Base-by-base conservation (phyloP, 1,140 invertebrate genomes). In the Phymorhynchus buccinoides region DNA sequence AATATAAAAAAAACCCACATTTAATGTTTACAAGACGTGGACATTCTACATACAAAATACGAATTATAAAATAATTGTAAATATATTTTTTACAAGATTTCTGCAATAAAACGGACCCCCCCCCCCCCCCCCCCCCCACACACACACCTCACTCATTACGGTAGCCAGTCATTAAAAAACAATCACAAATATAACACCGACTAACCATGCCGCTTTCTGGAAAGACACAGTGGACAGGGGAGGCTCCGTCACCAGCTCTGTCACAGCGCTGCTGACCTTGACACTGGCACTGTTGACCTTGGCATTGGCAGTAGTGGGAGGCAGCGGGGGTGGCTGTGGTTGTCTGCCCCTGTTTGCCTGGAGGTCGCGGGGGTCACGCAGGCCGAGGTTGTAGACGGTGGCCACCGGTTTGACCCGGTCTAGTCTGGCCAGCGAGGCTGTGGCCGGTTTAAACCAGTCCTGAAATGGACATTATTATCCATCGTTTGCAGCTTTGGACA, bases 391-490 rank as follows among this genome's bases (percentile, higher is more conserved):
- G 84, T 91, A 91, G 1, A 91, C 88, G 30, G 80, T 88, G 16
- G 88, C 81, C 35, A 75, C 73, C 6, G 73, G 73, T 68, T 90
- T 89, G 18, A 91, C 86, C 32, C 88, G 87, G 44, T 91, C 89
- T 44, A 91, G 83, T 41, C 88, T 75, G 22, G 83, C 80, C 18
- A 91, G 84, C 0, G 89, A 89, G 22, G 75, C 88, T 86, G 83
- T 85, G 37, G 89, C 86, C 73, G 90, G 85, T 52, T 81, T 89
- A 35, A 89, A 73, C 90, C 90, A 91, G 52, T 89, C 89, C 90
- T 91, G 85, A 37, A 86, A 86, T 83, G 16, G 39, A 27, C 80
- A n/a, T n/a, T n/a, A n/a, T n/a, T n/a, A n/a, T n/a, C n/a, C n/a
- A n/a, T n/a, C n/a, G n/a, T n/a, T n/a, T n/a, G n/a, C n/a, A n/a